Evolutionary conservation across 2,113 vertebrate species (phyloP), one percentile per base, ranked within the genome.

Genomic region (Sylvilagus bachmani): DNA sequence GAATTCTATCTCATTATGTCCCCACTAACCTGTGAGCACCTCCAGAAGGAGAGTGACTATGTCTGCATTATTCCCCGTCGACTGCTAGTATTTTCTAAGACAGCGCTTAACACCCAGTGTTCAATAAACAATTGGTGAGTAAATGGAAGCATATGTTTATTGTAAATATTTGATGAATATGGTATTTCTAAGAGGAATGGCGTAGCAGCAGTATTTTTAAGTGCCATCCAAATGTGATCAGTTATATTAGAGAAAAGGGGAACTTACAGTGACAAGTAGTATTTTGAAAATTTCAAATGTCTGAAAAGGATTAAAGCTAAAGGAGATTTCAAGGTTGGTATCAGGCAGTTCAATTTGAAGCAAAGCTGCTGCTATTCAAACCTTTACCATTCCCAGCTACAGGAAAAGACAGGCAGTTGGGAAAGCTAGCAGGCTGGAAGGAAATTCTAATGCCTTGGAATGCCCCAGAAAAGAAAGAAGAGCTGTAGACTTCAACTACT

Each of bases 381-480:
- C 13, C 83, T 84, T 95, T 29, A 44, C 90, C 73, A 83, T 51
- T 79, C 38, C 12, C 9, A 51, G 64, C 58, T 82, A 51, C 61
- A 64, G 88, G 85, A 90, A 91, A 71, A 94, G 69, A 73, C 44
- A 74, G 89, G 92, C 82, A 25, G 22, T 69, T 89, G 38, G 44
- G 80, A 97, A 95, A 89, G 86, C 71, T 80, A 86, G 49, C 49
- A 90, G 69, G 38, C 64, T 77, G 21, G 69, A 92, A 96, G 87
- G 53, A 94, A 95, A 96, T 92, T 93, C 85, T 88, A 93, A 89
- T 94, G 96, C 84, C 90, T 80, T 90, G 75, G 87, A 92, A 91
- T 89, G 64, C 87, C 73, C 66, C 51, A 64, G 88, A 89, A 92
- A 96, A 87, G 91, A 69, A 86, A 78, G 85, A 22, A 95, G 84